Base-by-base conservation (phyloP, 2,888 invertebrate genomes). In the Chorisops tibialis region DNA sequence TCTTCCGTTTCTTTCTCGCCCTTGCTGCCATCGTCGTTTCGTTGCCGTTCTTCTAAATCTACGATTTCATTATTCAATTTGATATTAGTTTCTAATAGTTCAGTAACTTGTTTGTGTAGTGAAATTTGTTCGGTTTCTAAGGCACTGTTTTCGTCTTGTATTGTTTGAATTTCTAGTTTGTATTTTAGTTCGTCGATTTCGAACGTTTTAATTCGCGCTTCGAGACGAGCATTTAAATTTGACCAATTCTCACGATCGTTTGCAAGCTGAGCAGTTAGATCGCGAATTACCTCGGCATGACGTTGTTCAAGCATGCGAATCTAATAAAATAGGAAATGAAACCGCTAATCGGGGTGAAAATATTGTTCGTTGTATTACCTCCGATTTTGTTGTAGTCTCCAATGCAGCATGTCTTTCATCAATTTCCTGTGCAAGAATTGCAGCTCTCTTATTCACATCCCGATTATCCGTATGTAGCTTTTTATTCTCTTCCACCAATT, bases 321-420 rank as follows among this genome's bases (percentile, higher is more conserved):
- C 79, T 83, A 65, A 19, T 52, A 51, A 24, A 9, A 18, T 37
- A 11, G 7, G 7, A 37, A 37, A 37, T 37, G n/a, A 7, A 12
- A 12, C 11, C 9, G 21, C 37, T 41, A 12, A 2, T 12, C 3
- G n/a, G 22, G 18, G 18, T 16, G 19, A 9, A 19, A 9, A 4
- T 11, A n/a, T 35, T 22, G 21, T 14, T 56, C 12, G 19, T 43
- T 2, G 30, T 14, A 38, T 63, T 66, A 74, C 72, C 65, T 74
- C 72, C 63, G 75, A 69, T 72, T 87, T 85, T 24, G 89, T 83
- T 30, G 87, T 86, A 65, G 85, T 85, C 74, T 96, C 95, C 73
- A 94, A 82, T 63, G 87, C 85, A 1, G 87, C 84, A 74, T 95
- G 93, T 69, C 89, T 87, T 71, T 96, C 96, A 74, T 96, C 96